Base-by-base conservation (phyloP, 2,113 vertebrate genomes). In the Taxidea taxus region DNA sequence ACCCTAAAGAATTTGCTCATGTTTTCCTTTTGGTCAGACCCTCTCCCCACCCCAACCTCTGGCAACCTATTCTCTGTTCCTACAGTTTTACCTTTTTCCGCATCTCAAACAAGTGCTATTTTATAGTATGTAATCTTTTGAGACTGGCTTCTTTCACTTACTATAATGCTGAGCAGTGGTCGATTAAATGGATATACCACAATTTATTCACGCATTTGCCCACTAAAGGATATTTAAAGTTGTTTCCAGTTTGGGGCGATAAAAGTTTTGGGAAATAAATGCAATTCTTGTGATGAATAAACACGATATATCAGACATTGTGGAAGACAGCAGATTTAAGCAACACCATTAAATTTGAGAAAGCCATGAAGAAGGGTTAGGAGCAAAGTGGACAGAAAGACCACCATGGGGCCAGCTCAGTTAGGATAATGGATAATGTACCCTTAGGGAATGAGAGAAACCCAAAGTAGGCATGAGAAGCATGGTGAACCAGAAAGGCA, bases 261-360 rank as follows among this genome's bases (percentile, higher is more conserved):
- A 27, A 89, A 20, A 86, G 29, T 82, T 96, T n/a, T 4, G 49
- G 39, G 25, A 56, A 94, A 70, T n/a, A 82, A 85, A 75, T 68
- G 31, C 51, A 80, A 20, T 74, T 80, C 75, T 89, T 37, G 39
- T 18, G 29, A 51, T 54, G 20, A 95, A 82, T 47, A 58, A 91
- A 88, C 44, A 56, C 8, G 27, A 92, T 86, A 82, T 39, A 49
- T 21, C 62, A 44, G 21, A 90, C 49, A 81, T 6, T 60, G 23
- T 13, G 66, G n/a, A 94, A 91, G 54, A 78, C 29, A 66, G 27
- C 13, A 49, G 56, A 47, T 56, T 84, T 18, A 83, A 47, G 37
- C 29, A 66, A 29, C 4, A 6, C 27, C 11, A 16, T 44, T 56
- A 60, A 42, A 10, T 64, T 29, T 86, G 21, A 80, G 47, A 66